These are phyloP conservation scores for Scortum barcoo DNA, from an alignment of 2,113 vertebrate species.

Conservation along the genomic window DNA sequence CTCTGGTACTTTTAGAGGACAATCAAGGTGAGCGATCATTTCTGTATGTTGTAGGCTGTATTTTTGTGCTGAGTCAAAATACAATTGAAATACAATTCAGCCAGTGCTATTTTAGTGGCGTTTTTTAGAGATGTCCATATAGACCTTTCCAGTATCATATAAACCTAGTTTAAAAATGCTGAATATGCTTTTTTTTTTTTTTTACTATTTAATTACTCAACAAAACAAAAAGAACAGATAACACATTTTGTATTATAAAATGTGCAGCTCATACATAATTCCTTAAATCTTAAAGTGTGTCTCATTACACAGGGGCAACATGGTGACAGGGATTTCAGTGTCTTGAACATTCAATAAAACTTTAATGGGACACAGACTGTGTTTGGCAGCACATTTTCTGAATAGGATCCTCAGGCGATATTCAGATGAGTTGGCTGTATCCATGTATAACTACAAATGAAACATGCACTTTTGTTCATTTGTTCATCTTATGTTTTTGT, in stretches of 20 bases:
- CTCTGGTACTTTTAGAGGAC: slow-evolving; percentile 71
- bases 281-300: no score
- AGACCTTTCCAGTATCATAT: background rate
- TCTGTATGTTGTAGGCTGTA: background rate
- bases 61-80: slow-evolving; percentile 2
- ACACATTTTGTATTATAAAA: no score
- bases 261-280: no score
- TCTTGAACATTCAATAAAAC: background rate
- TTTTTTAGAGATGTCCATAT: background rate
- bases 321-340: background rate
- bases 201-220: no score
- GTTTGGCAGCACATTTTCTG: background rate
- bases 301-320: background rate
- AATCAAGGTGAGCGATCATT: slow-evolving; percentile 77
- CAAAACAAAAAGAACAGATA: no score
- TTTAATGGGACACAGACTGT: background rate
- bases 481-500: no score
- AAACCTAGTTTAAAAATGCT: no score
- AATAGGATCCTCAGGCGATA: background rate
- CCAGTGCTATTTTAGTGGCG: background rate
- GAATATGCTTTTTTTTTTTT: no score
- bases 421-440: background rate
- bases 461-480: background rate
- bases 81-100: background rate
- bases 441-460: background rate